phyloP scores from a whole-genome alignment of 2,888 invertebrate species.

The Colletes collaris region DNA sequence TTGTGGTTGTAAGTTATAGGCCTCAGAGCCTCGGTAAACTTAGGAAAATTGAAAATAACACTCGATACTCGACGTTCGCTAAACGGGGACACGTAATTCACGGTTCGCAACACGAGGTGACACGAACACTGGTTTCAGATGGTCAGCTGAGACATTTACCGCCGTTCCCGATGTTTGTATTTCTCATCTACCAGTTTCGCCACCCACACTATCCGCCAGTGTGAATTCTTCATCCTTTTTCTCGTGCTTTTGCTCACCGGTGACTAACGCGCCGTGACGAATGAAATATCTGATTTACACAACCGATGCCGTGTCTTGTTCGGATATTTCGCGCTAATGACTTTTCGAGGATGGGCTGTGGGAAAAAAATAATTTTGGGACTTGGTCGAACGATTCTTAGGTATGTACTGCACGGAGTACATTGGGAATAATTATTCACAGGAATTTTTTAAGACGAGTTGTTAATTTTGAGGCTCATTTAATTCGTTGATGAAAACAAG shows the following conservation, averaged over 20 bases:
- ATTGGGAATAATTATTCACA: background rate
- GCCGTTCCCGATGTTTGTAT: conserved; percentile 76
- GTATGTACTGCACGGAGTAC: background rate
- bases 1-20: no score
- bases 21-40: no score
- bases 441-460: no score
- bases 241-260: conserved; percentile 50
- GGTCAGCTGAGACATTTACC: conserved; percentile 55
- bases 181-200: conserved; percentile 80
- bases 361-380: conserved; percentile 34
- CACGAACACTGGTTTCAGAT: conserved; percentile 47
- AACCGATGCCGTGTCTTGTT: conserved; percentile 42
- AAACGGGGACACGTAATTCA: conserved; percentile 38
- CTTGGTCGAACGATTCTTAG: conserved; percentile 4
- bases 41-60: no score
- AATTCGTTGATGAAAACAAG: no score
- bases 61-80: background rate
- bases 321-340: conserved; percentile 51
- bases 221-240: conserved; percentile 65
- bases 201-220: conserved; percentile 73
- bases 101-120: conserved; percentile 35
- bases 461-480: no score
- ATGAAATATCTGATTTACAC: conserved; percentile 76
- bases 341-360: conserved; percentile 10
- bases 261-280: conserved; percentile 69